These are phyloP conservation scores for Pseudobourletiella spinata DNA, from an alignment of 1,140 invertebrate species.

Conservation along the genomic window DNA sequence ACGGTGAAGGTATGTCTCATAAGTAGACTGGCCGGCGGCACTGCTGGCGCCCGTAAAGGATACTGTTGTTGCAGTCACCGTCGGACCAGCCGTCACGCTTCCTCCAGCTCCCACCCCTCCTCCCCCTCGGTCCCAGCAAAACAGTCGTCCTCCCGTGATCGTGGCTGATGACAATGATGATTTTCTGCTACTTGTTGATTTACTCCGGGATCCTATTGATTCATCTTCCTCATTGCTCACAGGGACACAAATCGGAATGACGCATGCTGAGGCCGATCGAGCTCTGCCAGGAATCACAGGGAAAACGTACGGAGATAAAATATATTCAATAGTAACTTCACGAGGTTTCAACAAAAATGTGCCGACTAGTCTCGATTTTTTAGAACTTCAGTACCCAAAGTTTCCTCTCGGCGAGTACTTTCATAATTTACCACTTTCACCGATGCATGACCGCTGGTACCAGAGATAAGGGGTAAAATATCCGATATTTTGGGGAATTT, in stretches of 20 bases:
- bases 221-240: neutral
- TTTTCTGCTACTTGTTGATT: slow-evolving; percentile 24
- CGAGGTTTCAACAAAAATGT: too few species aligned
- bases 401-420: too few species aligned
- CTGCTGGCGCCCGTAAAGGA: neutral
- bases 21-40: neutral
- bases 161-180: slow-evolving; percentile 12
- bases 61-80: neutral
- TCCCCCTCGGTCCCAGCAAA: slow-evolving; percentile 9
- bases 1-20: slow-evolving; percentile 1
- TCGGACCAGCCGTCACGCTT: neutral
- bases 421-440: too few species aligned
- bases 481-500: too few species aligned
- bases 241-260: slow-evolving; percentile 13
- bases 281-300: slow-evolving; percentile 7
- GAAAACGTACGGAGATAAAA: neutral
- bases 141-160: neutral
- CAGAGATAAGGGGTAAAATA: too few species aligned
- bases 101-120: neutral
- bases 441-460: too few species aligned
- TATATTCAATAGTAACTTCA: too few species aligned
- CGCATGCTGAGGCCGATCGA: slow-evolving; percentile 26
- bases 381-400: too few species aligned
- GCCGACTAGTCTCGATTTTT: too few species aligned
- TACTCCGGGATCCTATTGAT: neutral